Conservation (phyloP, 2,113 vertebrate species). For the Catharus fuscescens region DNA sequence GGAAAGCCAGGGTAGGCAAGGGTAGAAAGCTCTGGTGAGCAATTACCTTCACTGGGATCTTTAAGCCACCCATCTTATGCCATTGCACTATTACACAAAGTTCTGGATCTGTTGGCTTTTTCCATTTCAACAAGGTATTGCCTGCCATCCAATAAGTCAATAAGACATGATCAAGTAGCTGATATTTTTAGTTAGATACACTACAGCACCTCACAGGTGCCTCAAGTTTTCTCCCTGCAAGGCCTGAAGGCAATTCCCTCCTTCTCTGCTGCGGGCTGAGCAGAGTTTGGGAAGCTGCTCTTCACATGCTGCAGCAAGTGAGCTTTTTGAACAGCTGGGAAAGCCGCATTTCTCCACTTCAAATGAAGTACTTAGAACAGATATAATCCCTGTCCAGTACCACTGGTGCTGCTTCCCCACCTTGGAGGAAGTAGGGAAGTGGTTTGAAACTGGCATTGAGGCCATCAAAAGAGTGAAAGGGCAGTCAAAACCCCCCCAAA, state of each 20-base stretch:
- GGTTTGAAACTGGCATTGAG: not conserved
- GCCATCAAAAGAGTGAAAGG: not conserved
- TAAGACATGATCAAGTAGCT: not conserved
- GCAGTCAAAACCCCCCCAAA: not conserved
- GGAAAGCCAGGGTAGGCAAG: fast-evolving
- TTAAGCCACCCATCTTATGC: not conserved
- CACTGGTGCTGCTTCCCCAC: not conserved
- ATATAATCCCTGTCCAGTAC: not conserved
- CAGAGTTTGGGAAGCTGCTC: not conserved
- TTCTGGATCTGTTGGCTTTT: not conserved
- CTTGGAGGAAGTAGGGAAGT: not conserved
- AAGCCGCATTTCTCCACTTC: not conserved
- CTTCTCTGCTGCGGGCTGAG: not conserved
- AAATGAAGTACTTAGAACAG: not conserved
- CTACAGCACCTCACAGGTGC: not conserved
- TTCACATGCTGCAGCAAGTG: not conserved
- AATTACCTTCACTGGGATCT: not conserved
- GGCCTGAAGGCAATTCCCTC: not conserved
- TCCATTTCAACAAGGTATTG: not conserved
- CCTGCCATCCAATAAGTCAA: not conserved
- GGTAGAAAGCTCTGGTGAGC: too few species aligned
- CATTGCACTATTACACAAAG: not conserved
- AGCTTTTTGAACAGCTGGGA: not conserved
- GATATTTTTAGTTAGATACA: not conserved
- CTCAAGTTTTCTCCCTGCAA: not conserved